phyloP scores from a whole-genome alignment of 2,113 vertebrate genomes.

The Tragelaphus strepsiceros region DNA sequence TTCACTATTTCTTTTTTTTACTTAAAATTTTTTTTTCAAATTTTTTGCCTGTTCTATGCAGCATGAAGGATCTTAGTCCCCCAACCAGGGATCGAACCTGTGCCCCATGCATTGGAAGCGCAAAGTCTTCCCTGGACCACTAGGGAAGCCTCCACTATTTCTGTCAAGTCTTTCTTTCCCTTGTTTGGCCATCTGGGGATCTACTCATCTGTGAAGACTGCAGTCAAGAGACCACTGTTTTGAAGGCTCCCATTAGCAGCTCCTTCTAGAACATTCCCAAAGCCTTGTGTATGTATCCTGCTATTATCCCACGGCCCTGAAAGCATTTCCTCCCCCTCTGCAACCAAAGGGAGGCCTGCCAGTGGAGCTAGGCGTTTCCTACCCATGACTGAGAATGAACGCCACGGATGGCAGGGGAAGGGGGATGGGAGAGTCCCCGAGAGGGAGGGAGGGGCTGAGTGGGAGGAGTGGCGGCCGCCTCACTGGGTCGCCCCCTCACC shows the following conservation, averaged over 20 bases:
- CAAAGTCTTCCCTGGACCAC: background rate
- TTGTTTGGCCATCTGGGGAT: background rate
- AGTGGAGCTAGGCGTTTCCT: background rate
- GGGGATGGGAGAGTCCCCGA: background rate
- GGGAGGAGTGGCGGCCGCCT: background rate
- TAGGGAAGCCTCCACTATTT: background rate
- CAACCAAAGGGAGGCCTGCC: background rate
- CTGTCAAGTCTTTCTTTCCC: background rate
- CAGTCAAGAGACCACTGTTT: background rate
- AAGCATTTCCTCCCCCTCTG: background rate
- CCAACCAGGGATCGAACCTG: background rate
- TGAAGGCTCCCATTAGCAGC: background rate
- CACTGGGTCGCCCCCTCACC: background rate
- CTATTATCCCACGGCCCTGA: background rate
- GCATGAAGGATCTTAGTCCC: background rate
- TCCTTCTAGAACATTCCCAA: background rate
- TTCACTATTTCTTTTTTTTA: background rate
- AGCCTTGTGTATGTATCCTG: background rate
- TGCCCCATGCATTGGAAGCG: background rate
- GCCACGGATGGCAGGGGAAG: background rate
- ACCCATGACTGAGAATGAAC: background rate
- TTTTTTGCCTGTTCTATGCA: background rate
- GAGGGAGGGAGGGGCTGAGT: background rate
- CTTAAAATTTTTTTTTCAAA: background rate
- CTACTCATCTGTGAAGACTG: background rate